Percentiles rank a stretch among this genome's conserved stretches.
These are phyloP conservation scores for Ictalurus furcatus DNA, from an alignment of 2,113 vertebrate genomes.

Conservation along the genomic window DNA sequence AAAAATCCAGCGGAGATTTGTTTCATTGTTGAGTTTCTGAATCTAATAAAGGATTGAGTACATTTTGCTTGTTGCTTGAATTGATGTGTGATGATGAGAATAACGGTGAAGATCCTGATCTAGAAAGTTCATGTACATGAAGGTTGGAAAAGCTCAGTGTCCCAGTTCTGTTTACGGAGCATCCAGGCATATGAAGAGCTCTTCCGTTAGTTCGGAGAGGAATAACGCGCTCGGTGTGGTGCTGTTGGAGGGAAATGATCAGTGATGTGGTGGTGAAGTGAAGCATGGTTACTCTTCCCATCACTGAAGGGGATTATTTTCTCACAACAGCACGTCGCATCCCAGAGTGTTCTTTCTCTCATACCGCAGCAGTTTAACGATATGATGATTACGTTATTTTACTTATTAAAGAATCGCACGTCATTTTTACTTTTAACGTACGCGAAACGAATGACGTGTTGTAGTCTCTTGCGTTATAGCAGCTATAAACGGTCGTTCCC, in stretches of 20 bases:
- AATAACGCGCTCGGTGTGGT: neutral
- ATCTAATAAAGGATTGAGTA: conserved; percentile 87
- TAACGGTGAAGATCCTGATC: neutral
- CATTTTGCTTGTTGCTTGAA: neutral
- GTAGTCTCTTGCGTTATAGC: neutral
- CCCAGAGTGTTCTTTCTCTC: neutral
- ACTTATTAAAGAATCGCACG: neutral
- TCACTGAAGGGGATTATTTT: neutral
- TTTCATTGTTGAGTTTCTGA: conserved; percentile 99
- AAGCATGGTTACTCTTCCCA: neutral
- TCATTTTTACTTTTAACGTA: neutral
- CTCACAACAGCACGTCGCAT: no score
- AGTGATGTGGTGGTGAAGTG: neutral
- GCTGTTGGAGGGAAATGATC: neutral
- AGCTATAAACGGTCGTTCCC: no score
- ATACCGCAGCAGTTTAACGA: neutral
- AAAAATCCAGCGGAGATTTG: conserved; percentile 92
- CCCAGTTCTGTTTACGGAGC: no score
- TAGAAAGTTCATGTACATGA: neutral
- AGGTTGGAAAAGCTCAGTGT: no score
- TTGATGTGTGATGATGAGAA: neutral
- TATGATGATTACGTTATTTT: neutral
- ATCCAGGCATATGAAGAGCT: no score
- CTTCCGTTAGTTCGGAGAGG: neutral
- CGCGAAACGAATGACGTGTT: neutral